Base-by-base conservation (phyloP, 2,113 vertebrate genomes). In the Muscicapa adusta region DNA sequence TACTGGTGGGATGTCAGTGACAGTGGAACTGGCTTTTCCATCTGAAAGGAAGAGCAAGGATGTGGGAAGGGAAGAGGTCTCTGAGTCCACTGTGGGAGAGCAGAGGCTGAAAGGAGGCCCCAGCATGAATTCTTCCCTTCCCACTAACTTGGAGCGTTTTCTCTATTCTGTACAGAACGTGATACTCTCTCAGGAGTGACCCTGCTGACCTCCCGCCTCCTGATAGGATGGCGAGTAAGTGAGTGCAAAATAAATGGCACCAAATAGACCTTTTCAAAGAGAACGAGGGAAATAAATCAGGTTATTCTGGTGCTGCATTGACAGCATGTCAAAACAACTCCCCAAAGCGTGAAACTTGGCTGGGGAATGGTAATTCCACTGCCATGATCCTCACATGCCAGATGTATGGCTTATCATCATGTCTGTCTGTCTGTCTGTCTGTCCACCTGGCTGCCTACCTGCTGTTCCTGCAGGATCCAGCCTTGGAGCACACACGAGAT, bases 181-280 rank as follows among this genome's bases (percentile, higher is more conserved):
- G 96, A 97, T 95, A 97, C 93, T 96, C 96, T 96, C 94, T 96
- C 78, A 96, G 93, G 91, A 96, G 85, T 95, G 95, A 96, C 96
- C 94, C 79, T 6, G 4, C 88, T 91, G 94, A 96, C 93, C 95
- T 84, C 85, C 93, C 12, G 0, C 93, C 93, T 95, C 83, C 79
- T 95, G 95, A 96, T 96, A 96, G 93, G 91, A 93, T 67, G 95
- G 94, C 85, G 16, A 95, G 91, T 97, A 96, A 95, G 96, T 96
- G 94, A 97, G 93, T 90, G 92, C 91, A 94, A 97, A 97, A 97
- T 95, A 93, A 93, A 93, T 88, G 94, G 96, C 95, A 94, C 93
- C 94, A 77, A 96, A 96, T 94, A 96, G 96, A 93, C 78, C 85
- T 96, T 97, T 96, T 96, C 96, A 96, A 97, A 97, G 96, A n/a